A percentile compares a stretch with the other conserved stretches of the same genome.
Conservation (phyloP, 2,797 vertebrate genomes). For the Phataginus tetradactyla region DNA sequence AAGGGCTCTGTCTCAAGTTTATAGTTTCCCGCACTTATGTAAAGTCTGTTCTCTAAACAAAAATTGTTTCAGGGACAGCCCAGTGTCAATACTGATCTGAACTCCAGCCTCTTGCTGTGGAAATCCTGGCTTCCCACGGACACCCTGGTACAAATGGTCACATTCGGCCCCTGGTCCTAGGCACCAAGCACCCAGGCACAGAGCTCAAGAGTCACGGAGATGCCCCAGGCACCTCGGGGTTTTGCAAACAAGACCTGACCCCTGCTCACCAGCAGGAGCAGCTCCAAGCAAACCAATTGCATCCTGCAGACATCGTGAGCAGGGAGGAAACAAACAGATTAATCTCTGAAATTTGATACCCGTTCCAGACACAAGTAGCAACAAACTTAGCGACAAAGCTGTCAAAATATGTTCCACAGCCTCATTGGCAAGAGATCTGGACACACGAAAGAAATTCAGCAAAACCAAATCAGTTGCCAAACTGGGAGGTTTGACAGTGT, state of each 20-base stretch:
- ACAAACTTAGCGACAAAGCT: slow-evolving; percentile 89
- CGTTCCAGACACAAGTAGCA: slow-evolving; percentile 87
- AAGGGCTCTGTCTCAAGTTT: background rate
- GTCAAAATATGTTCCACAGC: slow-evolving; percentile 91
- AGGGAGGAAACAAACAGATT: slow-evolving; percentile 84
- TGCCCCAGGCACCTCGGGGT: background rate
- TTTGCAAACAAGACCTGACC: background rate
- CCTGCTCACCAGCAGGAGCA: background rate
- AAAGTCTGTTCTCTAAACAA: background rate
- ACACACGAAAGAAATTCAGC: slow-evolving; percentile 88
- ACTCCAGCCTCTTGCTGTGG: slow-evolving; percentile 13
- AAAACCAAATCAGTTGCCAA: slow-evolving; percentile 88
- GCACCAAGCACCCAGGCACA: rapidly evolving
- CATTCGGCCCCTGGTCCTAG: background rate
- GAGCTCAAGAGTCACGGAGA: background rate
- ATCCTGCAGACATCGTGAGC: slow-evolving; percentile 75
- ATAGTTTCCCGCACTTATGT: background rate
- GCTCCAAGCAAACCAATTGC: slow-evolving; percentile 65
- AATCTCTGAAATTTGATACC: slow-evolving; percentile 84
- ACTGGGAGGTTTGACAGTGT: slow-evolving; percentile 86
- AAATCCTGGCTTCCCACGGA: background rate
- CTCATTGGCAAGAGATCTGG: slow-evolving; percentile 89
- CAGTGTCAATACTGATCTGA: slow-evolving; percentile 46
- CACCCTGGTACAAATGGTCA: background rate
- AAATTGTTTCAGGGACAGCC: background rate